Base-by-base conservation (phyloP, 2,113 vertebrate species). In the Seriola aureovittata region DNA sequence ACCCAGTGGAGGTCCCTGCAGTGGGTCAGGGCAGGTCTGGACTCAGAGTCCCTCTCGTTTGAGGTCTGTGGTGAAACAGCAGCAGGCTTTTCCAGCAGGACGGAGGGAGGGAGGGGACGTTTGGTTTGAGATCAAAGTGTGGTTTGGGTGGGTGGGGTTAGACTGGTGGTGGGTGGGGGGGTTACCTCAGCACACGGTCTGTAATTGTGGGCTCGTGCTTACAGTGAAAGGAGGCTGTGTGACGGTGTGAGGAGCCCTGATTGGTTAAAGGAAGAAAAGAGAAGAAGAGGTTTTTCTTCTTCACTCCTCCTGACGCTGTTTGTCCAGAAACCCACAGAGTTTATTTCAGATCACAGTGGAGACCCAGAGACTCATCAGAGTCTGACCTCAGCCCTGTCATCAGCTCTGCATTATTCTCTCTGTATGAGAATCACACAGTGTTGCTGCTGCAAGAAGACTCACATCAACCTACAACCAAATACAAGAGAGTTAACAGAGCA, bases 71-170 rank as follows among this genome's bases (percentile, higher is more conserved):
- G 65, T 21, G 38, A 83, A 23, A 69, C 48, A 77, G 79, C 44
- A 70, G 50, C 48, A 65, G 68, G n/a, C 36, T 57, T 69, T 36
- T 77, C 38, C 52, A 58, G 40, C 65, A 36, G 64, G 21, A 4
- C 21, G 16, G 68, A 42, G 79, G 48, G 76, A 60, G 81, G 75
- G 84, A 81, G 84, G 87, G 85, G 79, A 12, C 14, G 54, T 66
- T 78, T 84, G 85, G 79, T 89, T 64, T 52, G 11, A 81, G 21
- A 90, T 91, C 67, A 91, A 90, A 92, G 82, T 4, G 85, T 5
- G 80, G 90, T 88, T 86, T 84, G 82, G 82, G 88, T 85, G 88
- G 90, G 90, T 89, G 88, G 86, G 86, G 89, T 85, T 46, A 57
- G 67, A 1, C 40, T 25, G 75, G 80, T 0, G 75, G 75, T 73